Conservation (phyloP, 1,140 invertebrate species). For the Berghia stephanieae region DNA sequence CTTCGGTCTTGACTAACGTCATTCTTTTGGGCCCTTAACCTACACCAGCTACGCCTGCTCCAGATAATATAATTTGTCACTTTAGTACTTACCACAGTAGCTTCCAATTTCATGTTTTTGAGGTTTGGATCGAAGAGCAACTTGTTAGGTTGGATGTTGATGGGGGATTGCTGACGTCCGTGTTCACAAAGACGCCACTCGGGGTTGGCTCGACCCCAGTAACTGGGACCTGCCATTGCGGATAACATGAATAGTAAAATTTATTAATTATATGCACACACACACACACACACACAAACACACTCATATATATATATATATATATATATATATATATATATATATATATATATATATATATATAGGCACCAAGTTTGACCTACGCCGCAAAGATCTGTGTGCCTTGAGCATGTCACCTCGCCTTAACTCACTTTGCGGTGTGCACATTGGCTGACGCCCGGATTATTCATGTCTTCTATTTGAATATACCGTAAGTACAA, state of each 20-base stretch:
- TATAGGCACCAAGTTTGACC: background rate
- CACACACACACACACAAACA: background rate
- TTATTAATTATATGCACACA: background rate
- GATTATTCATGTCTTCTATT: too few species aligned
- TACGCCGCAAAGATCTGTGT: background rate
- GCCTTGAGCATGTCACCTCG: too few species aligned
- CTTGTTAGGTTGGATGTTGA: constrained; percentile 91
- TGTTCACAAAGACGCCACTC: constrained; percentile 96
- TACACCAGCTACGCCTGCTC: too few species aligned
- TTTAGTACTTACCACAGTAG: constrained; percentile 85
- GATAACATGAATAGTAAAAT: background rate
- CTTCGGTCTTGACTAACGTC: too few species aligned
- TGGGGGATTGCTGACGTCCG: constrained; percentile 92
- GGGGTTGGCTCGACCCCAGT: constrained; percentile 96
- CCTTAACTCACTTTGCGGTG: too few species aligned
- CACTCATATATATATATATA: too few species aligned
- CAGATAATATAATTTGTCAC: too few species aligned
- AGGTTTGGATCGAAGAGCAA: constrained; percentile 95
- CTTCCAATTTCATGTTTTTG: constrained; percentile 87
- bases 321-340: background rate
- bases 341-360: background rate
- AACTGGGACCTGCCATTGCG: constrained; percentile 82
- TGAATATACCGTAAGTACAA: too few species aligned
- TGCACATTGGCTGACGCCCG: too few species aligned
- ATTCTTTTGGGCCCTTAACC: too few species aligned